Evolutionary conservation across 2,113 vertebrate genomes (phyloP).

Genomic region (Oreocharis arfaki): DNA sequence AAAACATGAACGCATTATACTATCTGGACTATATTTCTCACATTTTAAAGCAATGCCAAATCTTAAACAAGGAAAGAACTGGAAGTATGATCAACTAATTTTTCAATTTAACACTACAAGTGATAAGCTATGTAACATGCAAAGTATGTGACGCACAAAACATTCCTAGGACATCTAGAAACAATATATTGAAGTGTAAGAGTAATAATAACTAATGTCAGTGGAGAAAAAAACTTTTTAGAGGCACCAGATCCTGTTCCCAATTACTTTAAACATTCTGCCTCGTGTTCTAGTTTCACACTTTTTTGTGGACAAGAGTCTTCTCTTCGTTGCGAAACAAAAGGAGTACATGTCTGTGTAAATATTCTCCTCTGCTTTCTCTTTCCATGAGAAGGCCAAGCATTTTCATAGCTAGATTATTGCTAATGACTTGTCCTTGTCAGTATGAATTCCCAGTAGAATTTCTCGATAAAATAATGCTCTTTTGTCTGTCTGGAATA

Average conservation of each 20-base stretch:
- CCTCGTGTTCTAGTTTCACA: neutral
- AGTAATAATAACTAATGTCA: neutral
- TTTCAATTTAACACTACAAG: neutral
- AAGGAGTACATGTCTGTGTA: neutral
- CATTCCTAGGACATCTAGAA: neutral
- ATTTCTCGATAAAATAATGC: neutral
- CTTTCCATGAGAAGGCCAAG: neutral
- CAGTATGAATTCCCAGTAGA: neutral
- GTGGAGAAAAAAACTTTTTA: neutral
- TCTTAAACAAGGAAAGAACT: neutral
- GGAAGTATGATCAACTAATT: neutral
- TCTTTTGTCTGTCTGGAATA: neutral
- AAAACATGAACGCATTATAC: constrained; percentile 16
- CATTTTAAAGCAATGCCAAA: constrained; percentile 42
- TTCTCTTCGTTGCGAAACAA: neutral
- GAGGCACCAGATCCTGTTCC: neutral
- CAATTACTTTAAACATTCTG: neutral
- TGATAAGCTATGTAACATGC: neutral
- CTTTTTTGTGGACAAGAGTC: neutral
- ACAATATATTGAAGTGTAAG: neutral
- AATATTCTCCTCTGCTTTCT: neutral
- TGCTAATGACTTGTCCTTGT: neutral
- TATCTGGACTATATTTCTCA: neutral
- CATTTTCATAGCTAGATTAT: neutral
- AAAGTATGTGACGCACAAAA: neutral